Percentiles rank a stretch among this genome's conserved stretches.
Conservation (phyloP, 2,888 invertebrate species). For the Portevinia maculata region DNA sequence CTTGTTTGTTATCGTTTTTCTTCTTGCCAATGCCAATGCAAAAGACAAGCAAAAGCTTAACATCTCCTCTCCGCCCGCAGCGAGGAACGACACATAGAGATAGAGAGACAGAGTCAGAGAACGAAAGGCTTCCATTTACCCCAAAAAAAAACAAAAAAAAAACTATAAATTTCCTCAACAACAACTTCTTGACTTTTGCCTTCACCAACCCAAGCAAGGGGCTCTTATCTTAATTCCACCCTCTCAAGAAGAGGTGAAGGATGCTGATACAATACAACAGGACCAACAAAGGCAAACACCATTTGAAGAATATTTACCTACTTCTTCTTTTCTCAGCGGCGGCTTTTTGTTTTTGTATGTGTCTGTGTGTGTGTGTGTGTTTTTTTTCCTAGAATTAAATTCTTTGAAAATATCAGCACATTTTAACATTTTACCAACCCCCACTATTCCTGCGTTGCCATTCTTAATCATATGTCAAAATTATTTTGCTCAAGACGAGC, state of each 20-base stretch:
- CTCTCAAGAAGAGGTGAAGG: conserved; percentile 23
- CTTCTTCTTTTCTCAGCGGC: conserved; percentile 1
- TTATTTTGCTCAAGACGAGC: background rate
- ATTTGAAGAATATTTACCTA: conserved; percentile 8
- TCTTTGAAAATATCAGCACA: conserved; percentile 52
- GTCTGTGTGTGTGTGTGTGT: background rate
- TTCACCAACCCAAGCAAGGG: background rate
- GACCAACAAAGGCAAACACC: conserved; percentile 16
- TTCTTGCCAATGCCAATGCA: conserved; percentile 32
- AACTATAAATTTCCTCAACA: conserved; percentile 57
- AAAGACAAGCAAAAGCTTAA: conserved; percentile 16
- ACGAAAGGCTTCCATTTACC: background rate
- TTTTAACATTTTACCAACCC: background rate
- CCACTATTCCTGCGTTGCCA: conserved; percentile 9
- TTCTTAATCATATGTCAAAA: conserved; percentile 40
- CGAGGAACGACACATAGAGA: no score
- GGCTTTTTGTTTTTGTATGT: background rate
- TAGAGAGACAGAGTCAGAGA: background rate
- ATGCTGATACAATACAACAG: conserved; percentile 3
- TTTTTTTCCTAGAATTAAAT: conserved; percentile 22
- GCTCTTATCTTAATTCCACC: conserved; percentile 51
- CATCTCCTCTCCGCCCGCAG: background rate
- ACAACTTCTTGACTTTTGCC: conserved; percentile 59
- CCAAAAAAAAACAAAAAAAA: conserved; percentile 19
- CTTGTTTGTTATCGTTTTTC: conserved; percentile 44